phyloP scores from a whole-genome alignment of 2,888 invertebrate genomes.

The Ditylenchus weischeri region DNA sequence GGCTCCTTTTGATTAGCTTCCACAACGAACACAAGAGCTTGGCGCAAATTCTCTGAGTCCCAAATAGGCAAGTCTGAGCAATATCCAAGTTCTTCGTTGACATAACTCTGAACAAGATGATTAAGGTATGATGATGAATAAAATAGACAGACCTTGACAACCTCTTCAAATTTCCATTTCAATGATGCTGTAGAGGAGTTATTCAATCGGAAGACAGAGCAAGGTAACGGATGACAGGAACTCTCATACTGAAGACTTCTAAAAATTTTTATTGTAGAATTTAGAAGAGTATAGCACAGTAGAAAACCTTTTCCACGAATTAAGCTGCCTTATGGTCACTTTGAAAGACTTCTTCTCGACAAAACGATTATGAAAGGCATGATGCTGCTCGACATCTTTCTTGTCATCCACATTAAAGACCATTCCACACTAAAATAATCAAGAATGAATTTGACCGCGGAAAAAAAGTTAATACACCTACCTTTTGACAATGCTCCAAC shows the following conservation, averaged over 20 bases:
- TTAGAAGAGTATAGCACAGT: too few species aligned
- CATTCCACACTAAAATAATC: constrained; percentile 36
- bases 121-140: background rate
- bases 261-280: constrained; percentile 7
- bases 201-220: constrained; percentile 9
- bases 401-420: constrained; percentile 29
- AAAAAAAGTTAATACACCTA: constrained; percentile 9
- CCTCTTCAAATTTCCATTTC: constrained; percentile 14
- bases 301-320: constrained; percentile 32
- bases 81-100: constrained; percentile 39
- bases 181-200: background rate
- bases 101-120: constrained; percentile 28
- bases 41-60: constrained; percentile 16
- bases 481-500: constrained; percentile 32
- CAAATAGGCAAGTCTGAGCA: constrained; percentile 32
- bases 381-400: constrained; percentile 30
- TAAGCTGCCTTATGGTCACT: constrained; percentile 25
- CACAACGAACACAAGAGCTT: constrained; percentile 26
- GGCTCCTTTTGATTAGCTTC: constrained; percentile 13
- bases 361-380: constrained; percentile 36
- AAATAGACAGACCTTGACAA: constrained; percentile 27
- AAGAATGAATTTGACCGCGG: background rate
- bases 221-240: background rate
- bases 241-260: constrained; percentile 15
- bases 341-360: constrained; percentile 30